phyloP scores from a whole-genome alignment of 2,888 invertebrate genomes.

The Scrobipalpa atriplicella region DNA sequence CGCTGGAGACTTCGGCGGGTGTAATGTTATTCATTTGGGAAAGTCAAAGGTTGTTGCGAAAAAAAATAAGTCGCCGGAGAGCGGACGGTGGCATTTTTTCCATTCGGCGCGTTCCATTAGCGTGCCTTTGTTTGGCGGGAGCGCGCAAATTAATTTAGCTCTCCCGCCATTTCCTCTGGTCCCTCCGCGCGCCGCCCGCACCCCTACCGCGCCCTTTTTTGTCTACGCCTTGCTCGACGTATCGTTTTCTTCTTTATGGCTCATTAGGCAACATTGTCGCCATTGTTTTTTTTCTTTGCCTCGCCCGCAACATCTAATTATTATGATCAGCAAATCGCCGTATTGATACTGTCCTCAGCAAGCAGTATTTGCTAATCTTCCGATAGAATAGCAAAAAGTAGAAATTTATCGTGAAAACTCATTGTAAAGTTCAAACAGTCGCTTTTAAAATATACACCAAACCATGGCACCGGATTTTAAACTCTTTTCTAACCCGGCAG shows the following conservation, averaged over 20 bases:
- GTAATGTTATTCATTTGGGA: slow-evolving; percentile 81
- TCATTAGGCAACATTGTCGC: slow-evolving; percentile 81
- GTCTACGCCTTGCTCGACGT: slow-evolving; percentile 82
- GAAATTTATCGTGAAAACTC: background rate
- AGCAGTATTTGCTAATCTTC: slow-evolving; percentile 16
- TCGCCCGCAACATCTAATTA: slow-evolving; percentile 73
- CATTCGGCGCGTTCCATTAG: slow-evolving; percentile 83
- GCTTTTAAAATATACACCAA: no score
- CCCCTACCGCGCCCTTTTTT: slow-evolving; percentile 77
- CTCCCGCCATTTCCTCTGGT: slow-evolving; percentile 80
- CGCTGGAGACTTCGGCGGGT: slow-evolving; percentile 70
- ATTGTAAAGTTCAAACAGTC: no score
- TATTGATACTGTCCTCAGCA: slow-evolving; percentile 38
- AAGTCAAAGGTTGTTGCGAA: slow-evolving; percentile 80
- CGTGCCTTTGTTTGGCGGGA: slow-evolving; percentile 83
- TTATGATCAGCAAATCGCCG: slow-evolving; percentile 70
- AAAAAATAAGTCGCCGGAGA: slow-evolving; percentile 78
- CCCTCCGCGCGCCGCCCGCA: slow-evolving; percentile 56
- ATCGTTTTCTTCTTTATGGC: slow-evolving; percentile 83
- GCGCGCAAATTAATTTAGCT: slow-evolving; percentile 83
- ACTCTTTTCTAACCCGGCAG: no score
- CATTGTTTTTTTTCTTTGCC: slow-evolving; percentile 75
- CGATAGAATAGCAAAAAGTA: background rate
- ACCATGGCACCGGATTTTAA: no score
- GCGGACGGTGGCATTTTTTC: slow-evolving; percentile 83